phyloP scores from a whole-genome alignment of 53 echinoderm and acorn worm species.

The Astropecten irregularis region DNA sequence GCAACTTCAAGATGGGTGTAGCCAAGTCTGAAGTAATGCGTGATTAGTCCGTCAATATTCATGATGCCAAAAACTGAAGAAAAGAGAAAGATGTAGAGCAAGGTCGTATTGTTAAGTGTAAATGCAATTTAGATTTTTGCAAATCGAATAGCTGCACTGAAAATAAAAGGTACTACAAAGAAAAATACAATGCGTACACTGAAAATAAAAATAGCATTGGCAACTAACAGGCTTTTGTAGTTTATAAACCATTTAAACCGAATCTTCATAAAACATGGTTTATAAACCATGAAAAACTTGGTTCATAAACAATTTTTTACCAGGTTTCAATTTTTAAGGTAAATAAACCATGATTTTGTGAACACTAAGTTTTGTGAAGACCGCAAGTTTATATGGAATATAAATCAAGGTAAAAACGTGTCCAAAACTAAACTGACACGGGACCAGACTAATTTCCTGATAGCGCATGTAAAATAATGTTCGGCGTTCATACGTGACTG shows the following conservation, averaged over 20 bases:
- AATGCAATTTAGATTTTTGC: not conserved
- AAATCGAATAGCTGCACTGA: not conserved
- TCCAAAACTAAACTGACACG: no score
- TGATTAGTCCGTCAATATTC: conserved; percentile 20
- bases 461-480: no score
- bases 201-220: not conserved
- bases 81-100: not conserved
- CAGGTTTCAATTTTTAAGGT: not conserved
- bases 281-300: not conserved
- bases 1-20: conserved; percentile 38
- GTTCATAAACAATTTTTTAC: not conserved
- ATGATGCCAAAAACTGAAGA: not conserved
- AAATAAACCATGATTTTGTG: no score
- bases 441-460: no score
- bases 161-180: not conserved
- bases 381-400: no score
- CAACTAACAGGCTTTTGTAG: not conserved
- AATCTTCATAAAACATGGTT: no score
- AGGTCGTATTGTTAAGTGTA: not conserved
- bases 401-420: no score
- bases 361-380: no score
- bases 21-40: conserved; percentile 4
- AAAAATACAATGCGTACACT: not conserved
- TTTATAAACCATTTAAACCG: no score
- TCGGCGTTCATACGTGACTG: no score